Evolutionary conservation across 1,140 invertebrate species (phyloP).

Genomic region (Coboldia fuscipes): DNA sequence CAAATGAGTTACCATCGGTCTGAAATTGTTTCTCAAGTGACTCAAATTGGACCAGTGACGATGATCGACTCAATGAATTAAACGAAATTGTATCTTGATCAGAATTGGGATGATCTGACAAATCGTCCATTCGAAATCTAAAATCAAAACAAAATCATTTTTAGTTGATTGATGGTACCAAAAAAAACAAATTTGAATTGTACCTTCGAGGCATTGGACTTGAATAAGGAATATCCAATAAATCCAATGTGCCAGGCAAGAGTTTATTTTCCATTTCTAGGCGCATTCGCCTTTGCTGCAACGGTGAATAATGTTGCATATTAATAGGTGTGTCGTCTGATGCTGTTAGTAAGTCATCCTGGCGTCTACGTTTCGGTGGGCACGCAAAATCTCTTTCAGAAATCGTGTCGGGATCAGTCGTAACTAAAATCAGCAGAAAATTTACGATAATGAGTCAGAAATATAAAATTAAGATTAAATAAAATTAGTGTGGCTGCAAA

Average conservation of each 20-base stretch:
- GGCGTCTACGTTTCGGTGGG: slow-evolving; percentile 51
- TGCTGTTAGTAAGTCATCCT: slow-evolving; percentile 15
- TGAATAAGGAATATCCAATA: too few species aligned
- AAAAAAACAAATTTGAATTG: too few species aligned
- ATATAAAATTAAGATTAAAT: neutral
- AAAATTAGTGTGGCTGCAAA: neutral
- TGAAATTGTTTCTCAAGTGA: slow-evolving; percentile 27
- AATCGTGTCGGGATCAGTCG: slow-evolving; percentile 29
- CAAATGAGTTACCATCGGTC: neutral
- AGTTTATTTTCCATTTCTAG: too few species aligned
- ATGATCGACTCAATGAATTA: slow-evolving; percentile 38
- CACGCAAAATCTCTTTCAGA: slow-evolving; percentile 58
- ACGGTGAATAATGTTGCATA: too few species aligned
- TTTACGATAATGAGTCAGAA: neutral
- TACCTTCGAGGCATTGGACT: too few species aligned
- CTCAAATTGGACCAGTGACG: slow-evolving; percentile 60
- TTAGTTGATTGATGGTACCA: too few species aligned
- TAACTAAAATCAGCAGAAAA: neutral
- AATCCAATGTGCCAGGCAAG: too few species aligned
- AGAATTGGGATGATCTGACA: slow-evolving; percentile 7
- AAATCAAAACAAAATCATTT: neutral
- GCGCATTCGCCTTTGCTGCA: too few species aligned
- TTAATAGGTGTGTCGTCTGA: too few species aligned
- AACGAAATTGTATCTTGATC: slow-evolving; percentile 27
- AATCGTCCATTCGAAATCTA: slow-evolving; percentile 1